Evolutionary conservation across 2,797 vertebrate species (phyloP).

Genomic region (Sparidentex hasta): DNA sequence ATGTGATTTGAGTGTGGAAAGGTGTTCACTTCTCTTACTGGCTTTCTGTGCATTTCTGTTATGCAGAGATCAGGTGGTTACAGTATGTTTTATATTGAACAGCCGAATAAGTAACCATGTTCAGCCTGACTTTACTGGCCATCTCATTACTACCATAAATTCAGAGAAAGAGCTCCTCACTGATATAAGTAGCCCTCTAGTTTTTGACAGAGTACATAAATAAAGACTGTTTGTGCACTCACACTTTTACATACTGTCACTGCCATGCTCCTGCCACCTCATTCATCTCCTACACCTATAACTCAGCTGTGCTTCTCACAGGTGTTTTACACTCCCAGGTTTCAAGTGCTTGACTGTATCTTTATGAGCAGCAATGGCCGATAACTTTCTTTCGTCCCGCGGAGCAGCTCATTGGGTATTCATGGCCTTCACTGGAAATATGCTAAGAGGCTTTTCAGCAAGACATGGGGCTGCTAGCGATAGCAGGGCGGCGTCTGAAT

Average conservation of each 20-base stretch:
- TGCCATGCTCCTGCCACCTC: neutral
- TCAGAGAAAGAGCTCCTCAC: neutral
- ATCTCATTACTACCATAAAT: neutral
- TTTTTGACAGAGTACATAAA: constrained; percentile 17
- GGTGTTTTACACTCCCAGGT: constrained; percentile 51
- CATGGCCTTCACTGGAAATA: constrained; percentile 65
- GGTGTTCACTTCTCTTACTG: neutral
- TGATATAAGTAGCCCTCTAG: neutral
- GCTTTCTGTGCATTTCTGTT: neutral
- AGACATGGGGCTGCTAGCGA: constrained; percentile 47
- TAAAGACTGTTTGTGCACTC: neutral
- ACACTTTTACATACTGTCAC: neutral
- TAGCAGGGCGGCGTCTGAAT: constrained; percentile 55
- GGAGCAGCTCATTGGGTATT: constrained; percentile 71
- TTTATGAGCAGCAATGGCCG: constrained; percentile 52
- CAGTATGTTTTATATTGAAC: neutral
- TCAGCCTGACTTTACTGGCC: neutral
- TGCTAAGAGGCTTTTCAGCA: constrained; percentile 61
- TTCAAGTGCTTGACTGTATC: constrained; percentile 55
- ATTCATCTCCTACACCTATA: constrained; percentile 35
- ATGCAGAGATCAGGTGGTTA: neutral
- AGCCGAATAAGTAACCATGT: neutral
- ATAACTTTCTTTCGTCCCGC: constrained; percentile 40
- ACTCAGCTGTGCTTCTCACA: constrained; percentile 21
- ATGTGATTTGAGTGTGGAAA: neutral